Evolutionary conservation across 2,888 invertebrate genomes (phyloP).

Genomic region (Lycophotia porphyrea): DNA sequence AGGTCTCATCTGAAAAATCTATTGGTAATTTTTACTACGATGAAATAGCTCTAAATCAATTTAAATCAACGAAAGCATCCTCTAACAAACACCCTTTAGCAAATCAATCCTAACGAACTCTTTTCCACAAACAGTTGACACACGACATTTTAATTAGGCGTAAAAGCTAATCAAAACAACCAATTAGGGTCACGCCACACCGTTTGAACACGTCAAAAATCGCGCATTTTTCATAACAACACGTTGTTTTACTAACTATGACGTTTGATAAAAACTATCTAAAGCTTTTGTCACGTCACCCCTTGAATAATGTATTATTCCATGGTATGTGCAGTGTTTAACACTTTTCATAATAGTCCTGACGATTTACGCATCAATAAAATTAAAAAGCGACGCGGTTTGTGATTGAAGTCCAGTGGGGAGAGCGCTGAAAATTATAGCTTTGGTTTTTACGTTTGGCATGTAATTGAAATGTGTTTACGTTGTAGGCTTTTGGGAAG

Average conservation of each 20-base stretch:
- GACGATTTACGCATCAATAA: slow-evolving; percentile 73
- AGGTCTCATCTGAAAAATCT: not conserved
- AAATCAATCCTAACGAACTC: slow-evolving; percentile 31
- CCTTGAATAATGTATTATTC: slow-evolving; percentile 59
- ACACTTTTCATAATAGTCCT: slow-evolving; percentile 64
- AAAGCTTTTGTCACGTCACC: slow-evolving; percentile 65
- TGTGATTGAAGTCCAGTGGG: slow-evolving; percentile 47
- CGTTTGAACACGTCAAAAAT: slow-evolving; percentile 58
- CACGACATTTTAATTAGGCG: slow-evolving; percentile 52
- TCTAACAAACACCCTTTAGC: slow-evolving; percentile 2
- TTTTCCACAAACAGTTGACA: slow-evolving; percentile 33
- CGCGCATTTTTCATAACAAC: slow-evolving; percentile 53
- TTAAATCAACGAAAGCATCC: not conserved
- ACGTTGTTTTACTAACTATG: slow-evolving; percentile 52
- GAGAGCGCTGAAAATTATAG: slow-evolving; percentile 55
- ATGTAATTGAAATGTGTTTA: not conserved
- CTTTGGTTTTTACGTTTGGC: slow-evolving; percentile 27
- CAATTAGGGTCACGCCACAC: slow-evolving; percentile 56
- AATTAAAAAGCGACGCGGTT: slow-evolving; percentile 74
- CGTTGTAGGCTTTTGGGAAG: not conserved
- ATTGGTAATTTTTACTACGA: no score
- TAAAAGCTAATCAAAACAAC: slow-evolving; percentile 56
- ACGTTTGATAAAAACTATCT: slow-evolving; percentile 61
- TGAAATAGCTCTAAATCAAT: no score
- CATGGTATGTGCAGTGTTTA: slow-evolving; percentile 53